Evolutionary conservation across 2,113 vertebrate genomes (phyloP).

Genomic region (Falco punctatus): DNA sequence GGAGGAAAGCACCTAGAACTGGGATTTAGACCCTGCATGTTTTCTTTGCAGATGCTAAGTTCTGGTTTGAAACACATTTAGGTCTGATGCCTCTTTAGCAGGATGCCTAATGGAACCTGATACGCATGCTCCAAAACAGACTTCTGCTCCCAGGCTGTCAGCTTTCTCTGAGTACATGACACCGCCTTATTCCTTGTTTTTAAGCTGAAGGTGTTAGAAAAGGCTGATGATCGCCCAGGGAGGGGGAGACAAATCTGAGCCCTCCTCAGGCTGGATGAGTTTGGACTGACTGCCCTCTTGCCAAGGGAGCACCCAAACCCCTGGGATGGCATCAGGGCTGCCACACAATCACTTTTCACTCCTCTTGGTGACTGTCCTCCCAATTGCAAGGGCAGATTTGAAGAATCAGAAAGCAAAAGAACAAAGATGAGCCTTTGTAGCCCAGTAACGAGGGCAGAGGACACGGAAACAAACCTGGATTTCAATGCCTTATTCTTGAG

Average conservation of each 20-base stretch:
- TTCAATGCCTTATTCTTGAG: not conserved
- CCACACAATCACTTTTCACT: not conserved
- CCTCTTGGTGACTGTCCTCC: not conserved
- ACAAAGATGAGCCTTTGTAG: not conserved
- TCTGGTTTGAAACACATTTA: not conserved
- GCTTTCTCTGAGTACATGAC: not conserved
- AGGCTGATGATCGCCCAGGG: not conserved
- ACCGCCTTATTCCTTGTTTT: not conserved
- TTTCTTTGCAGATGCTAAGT: not conserved
- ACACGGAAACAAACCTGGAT: not conserved
- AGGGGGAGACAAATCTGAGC: not conserved
- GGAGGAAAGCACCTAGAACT: not conserved
- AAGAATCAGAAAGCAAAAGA: not conserved
- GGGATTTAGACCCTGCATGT: not conserved
- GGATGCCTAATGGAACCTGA: not conserved
- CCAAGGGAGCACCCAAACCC: not conserved
- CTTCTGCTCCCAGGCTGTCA: not conserved
- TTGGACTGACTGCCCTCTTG: accelerated
- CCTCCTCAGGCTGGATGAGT: not conserved
- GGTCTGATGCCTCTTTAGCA: not conserved
- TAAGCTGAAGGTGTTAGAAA: not conserved
- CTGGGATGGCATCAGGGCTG: not conserved
- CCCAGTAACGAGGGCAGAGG: not conserved
- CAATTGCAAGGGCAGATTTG: not conserved
- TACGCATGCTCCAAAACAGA: not conserved